These are phyloP conservation scores for Lutjanus argentimaculatus DNA, from an alignment of 2,797 vertebrate species.

Conservation along the genomic window DNA sequence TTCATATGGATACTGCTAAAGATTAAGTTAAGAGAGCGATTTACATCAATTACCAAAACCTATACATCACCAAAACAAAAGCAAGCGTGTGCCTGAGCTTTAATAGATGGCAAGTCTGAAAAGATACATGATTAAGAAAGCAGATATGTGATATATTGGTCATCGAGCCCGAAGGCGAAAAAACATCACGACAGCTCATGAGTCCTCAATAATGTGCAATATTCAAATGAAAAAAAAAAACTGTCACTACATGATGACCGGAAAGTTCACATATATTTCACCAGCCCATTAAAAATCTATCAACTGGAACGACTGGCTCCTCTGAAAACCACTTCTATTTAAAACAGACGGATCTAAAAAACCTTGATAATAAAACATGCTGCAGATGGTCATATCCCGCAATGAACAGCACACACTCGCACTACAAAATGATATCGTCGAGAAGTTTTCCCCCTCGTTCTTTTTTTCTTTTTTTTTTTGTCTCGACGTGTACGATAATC, in stretches of 20 bases:
- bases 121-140: conserved; percentile 57
- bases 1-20: conserved; percentile 63
- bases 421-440: conserved; percentile 67
- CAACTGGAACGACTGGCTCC: conserved; percentile 12
- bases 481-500: conserved; percentile 50
- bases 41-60: conserved; percentile 75
- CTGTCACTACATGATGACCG: conserved; percentile 46
- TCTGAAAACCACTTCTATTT: conserved; percentile 54
- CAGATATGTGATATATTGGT: conserved; percentile 68
- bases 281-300: conserved; percentile 35
- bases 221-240: conserved; percentile 51
- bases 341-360: conserved; percentile 55
- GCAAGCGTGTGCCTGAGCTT: conserved; percentile 71
- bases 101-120: conserved; percentile 56
- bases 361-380: conserved; percentile 54
- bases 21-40: conserved; percentile 69
- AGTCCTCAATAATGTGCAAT: conserved; percentile 52
- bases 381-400: conserved; percentile 52
- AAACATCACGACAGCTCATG: conserved; percentile 63
- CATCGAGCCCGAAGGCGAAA: conserved; percentile 44
- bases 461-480: conserved; percentile 18
- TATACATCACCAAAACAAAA: conserved; percentile 75
- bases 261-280: conserved; percentile 46
- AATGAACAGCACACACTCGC: conserved; percentile 71
- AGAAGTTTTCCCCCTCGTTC: neutral